Base-by-base conservation (phyloP, 2,113 vertebrate genomes). In the Catharus minimus region DNA sequence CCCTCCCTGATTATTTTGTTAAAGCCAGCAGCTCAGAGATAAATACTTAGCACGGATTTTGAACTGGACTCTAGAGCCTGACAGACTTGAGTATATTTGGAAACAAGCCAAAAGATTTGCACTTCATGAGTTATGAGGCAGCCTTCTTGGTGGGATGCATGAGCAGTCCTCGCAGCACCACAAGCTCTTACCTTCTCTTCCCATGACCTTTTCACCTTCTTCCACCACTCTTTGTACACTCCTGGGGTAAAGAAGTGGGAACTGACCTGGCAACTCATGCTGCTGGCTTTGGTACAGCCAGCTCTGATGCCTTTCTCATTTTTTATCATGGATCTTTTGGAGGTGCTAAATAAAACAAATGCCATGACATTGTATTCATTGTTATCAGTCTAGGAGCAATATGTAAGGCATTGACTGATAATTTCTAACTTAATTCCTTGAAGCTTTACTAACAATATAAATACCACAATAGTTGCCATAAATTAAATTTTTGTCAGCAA, bases 351-450 rank as follows among this genome's bases (percentile, higher is more conserved):
- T 44, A 92, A 94, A 97, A 94, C 89, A 91, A 91, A 84, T 86
- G 67, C 32, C 27, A 68, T 57, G 32, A 28, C 90, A 69, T 7
- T 74, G 18, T 38, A 56, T 47, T 91, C 4, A 18, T 75, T 91
- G n/a, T 76, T 92, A 86, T 74, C 85, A 96, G 72, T 67, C 53
- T 74, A 69, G 58, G n/a, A 96, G 62, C 38, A 74, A 75, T 77
- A 90, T 49, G 61, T 81, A 95, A 95, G 81, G 46, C 44, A 67
- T 41, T 96, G 89, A 95, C 89, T 78, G 90, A 95, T 87, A 93
- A 95, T 81, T 66, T 73, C 43, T 82, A 74, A 72, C 39, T 94
- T 95, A 95, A 91, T 90, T 96, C 65, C 64, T 94, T 94, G 80
- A 68, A 66, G 24, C 38, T 93, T 92, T 96, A 91, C 65, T 94